Evolutionary conservation across 2,888 invertebrate genomes (phyloP).

Genomic region (Dioctria rufipes): DNA sequence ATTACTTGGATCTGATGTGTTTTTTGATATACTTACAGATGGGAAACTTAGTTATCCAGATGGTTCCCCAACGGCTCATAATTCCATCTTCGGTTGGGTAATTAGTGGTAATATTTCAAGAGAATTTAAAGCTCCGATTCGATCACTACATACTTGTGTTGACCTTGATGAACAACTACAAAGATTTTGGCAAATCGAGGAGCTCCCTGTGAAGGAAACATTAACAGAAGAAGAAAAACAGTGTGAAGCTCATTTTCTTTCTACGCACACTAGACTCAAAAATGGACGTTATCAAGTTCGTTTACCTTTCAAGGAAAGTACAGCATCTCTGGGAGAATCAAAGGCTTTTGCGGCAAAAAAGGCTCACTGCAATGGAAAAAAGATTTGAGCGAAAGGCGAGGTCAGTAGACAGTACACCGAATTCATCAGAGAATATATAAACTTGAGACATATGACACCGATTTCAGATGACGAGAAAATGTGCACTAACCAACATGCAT

Average conservation of each 20-base stretch:
- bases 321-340: not conserved
- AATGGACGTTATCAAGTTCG: no score
- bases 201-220: no score
- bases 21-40: not conserved
- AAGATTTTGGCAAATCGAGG: not conserved
- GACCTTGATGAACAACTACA: not conserved
- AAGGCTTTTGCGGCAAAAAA: not conserved
- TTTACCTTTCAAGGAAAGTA: no score
- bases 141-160: not conserved
- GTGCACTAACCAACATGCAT: not conserved
- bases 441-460: not conserved
- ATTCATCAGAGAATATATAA: constrained; percentile 6
- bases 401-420: no score
- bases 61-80: not conserved
- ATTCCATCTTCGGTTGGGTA: not conserved
- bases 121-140: not conserved
- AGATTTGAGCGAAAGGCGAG: not conserved
- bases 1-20: not conserved
- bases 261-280: not conserved
- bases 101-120: not conserved
- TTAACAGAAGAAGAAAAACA: not conserved
- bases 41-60: not conserved
- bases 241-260: not conserved
- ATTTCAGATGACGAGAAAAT: no score
- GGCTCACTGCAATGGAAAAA: not conserved